phyloP scores from a whole-genome alignment of 2,113 vertebrate genomes.

The Otocyon megalotis region DNA sequence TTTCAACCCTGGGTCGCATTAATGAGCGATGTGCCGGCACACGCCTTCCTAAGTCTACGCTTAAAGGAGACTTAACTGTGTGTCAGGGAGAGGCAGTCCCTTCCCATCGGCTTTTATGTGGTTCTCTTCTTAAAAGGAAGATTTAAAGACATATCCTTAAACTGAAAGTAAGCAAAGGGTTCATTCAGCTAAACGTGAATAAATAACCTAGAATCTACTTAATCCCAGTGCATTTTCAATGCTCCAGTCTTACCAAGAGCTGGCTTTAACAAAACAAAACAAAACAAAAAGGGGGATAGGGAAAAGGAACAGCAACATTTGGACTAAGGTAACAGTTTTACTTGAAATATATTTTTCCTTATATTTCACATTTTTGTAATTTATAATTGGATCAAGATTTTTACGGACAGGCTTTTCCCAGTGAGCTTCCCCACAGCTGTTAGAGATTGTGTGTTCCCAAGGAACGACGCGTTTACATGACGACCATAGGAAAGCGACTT shows the following conservation, averaged over 20 bases:
- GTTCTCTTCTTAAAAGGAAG: conserved; percentile 15
- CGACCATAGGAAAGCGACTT: conserved; percentile 68
- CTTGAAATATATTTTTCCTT: conserved; percentile 72
- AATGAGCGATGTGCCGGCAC: rapidly evolving
- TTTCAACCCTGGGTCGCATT: background rate
- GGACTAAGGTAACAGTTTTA: conserved; percentile 51
- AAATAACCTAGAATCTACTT: background rate
- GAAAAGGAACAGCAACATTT: conserved; percentile 12
- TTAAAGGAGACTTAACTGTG: background rate
- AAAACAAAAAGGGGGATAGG: background rate
- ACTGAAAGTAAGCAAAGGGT: background rate
- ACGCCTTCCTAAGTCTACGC: background rate
- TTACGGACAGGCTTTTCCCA: conserved; percentile 62
- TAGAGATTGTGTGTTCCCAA: conserved; percentile 64
- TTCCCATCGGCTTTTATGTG: background rate
- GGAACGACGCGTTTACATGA: background rate
- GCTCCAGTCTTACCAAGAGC: background rate
- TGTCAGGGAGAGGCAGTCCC: background rate
- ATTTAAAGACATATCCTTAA: background rate
- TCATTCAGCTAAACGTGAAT: background rate
- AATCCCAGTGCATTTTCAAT: background rate
- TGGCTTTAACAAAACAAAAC: background rate
- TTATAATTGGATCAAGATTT: conserved; percentile 77
- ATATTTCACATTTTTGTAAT: conserved; percentile 74
- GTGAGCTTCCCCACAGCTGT: conserved; percentile 58